Evolutionary conservation across 2,888 invertebrate species (phyloP), one percentile per base, ranked within the genome.

Genomic region (Spicauda simplicius): DNA sequence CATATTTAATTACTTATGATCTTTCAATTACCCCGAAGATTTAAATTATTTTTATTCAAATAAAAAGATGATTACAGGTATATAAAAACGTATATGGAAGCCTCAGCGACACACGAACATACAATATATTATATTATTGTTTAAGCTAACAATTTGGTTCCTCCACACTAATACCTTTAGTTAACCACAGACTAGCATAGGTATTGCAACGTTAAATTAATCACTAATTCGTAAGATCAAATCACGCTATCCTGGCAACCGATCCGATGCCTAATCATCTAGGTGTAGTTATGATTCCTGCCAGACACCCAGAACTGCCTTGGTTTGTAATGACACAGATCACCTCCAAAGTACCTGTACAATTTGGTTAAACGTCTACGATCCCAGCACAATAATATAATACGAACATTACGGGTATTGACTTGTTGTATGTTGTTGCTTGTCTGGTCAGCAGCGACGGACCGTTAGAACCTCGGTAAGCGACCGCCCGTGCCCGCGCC

Each of bases 371-470:
- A 65, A 58, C 65, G 58, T 53, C 76, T 79, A 77, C 72, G 76
- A 78, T 77, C 80, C 78, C 78, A 81, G 83, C 80, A 81, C 75
- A 76, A 79, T 76, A 79, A 79, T 81, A 81, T 77, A 80, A 74
- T 80, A 81, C 85, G 80, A 88, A 85, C 80, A 83, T 86, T 84
- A 86, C 84, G 89, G 88, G 88, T 88, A 93, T 90, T 92, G 91
- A 92, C 87, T 80, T 88, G 90, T 88, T 88, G 90, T 87, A 83
- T 91, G 88, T 91, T 91, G 75, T 58, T 90, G 90, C 91, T 93
- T 92, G 90, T 91, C 91, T 91, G 92, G 91, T 91, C 92, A 91
- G 92, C 92, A 91, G 92, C 92, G 83, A 90, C 91, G 92, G 92
- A 91, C 89, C 91, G 91, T 86, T 91, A 93, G 91, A 87, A 82